These are phyloP conservation scores for Lepus americanus DNA, from an alignment of 2,113 vertebrate species.

Conservation along the genomic window DNA sequence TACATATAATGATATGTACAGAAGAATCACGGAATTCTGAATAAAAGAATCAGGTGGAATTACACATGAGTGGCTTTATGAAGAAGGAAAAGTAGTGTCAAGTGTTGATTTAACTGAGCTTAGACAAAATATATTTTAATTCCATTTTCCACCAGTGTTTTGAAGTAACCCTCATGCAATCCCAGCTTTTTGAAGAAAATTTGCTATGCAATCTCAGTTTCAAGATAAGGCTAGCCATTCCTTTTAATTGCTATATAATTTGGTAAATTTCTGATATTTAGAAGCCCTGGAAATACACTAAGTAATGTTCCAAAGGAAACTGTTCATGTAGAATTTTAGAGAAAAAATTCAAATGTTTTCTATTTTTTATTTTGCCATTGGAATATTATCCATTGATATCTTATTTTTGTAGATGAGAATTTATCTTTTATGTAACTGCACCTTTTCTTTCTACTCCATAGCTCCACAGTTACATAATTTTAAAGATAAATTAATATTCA, in stretches of 20 bases:
- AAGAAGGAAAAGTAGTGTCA: neutral
- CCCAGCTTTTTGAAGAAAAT: neutral
- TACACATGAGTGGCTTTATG: neutral
- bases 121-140: neutral
- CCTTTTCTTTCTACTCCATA: neutral
- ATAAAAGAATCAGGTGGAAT: constrained; percentile 19
- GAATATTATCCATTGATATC: neutral
- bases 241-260: neutral
- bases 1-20: neutral
- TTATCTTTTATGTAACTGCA: constrained; percentile 4
- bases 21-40: neutral
- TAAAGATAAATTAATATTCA: constrained; percentile 33
- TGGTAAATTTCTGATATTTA: neutral
- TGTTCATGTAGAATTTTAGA: neutral
- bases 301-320: constrained; percentile 47
- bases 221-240: neutral
- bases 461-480: constrained; percentile 21
- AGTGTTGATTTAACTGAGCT: neutral
- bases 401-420: constrained; percentile 20
- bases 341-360: neutral
- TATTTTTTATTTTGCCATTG: neutral
- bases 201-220: neutral
- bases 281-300: neutral
- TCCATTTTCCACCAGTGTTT: no score
- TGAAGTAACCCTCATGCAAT: neutral